Evolutionary conservation across 1,140 invertebrate species (phyloP), one percentile per base, ranked within the genome.

Genomic region (Drosophila insularis): DNA sequence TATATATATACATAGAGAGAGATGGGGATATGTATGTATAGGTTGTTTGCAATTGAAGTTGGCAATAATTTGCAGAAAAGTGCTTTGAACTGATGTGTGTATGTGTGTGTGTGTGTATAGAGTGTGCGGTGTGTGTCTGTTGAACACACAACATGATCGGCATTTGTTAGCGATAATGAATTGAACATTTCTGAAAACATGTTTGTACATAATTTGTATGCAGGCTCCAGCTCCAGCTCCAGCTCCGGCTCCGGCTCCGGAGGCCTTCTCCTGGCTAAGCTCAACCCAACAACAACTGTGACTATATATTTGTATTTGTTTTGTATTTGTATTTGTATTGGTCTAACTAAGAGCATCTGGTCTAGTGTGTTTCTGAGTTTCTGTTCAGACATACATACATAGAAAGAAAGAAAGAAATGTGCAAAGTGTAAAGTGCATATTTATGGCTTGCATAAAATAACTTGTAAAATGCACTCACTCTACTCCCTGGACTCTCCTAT

Each of bases 151-250:
- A 90, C 86, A 90, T 90, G 86, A 90, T 90, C 87, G 86, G 86
- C 86, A 90, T 90, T 90, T 90, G 86, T 90, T 90, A 86, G 87
- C 86, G 86, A 90, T 90, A 90, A 90, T 90, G 86, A 90, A 90
- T 90, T 90, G 87, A 90, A 90, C 86, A 90, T 90, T 90, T 90
- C 86, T 86, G 87, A 74, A 90, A 90, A 90, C 86, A 90, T 90
- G 86, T 90, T 90, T 90, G 79, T 81, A 89, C 84, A 89, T 89
- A 89, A 89, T 89, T 89, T 89, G 84, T 89, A 89, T 89, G 84
- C 84, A 89, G 79, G 82, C 82, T 75, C 74, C 59, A 23, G 35
- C 35, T 37, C 35, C 4, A 75, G 82, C 82, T 74, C 74, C 54
- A 35, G 82, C 82, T 75, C 74, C 54, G 23, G 35, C 35, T 37